Base-by-base conservation (phyloP, 2,113 vertebrate species). In the Lagenorhynchus albirostris region DNA sequence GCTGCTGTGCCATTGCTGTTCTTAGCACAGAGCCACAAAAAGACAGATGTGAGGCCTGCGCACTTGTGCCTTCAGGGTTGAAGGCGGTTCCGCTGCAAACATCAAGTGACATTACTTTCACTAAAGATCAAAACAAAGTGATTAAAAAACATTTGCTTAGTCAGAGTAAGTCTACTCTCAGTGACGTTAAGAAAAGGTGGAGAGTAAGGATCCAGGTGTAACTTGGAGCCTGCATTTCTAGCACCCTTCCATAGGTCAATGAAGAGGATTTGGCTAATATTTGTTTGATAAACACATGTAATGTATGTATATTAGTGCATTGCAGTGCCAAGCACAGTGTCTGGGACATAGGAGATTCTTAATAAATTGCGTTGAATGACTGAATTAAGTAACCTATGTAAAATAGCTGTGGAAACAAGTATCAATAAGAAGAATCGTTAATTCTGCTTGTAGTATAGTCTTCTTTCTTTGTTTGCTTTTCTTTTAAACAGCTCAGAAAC, bases 401-500 rank as follows among this genome's bases (percentile, higher is more conserved):
- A 84, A 94, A 74, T 58, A 86, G 70, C 50, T 77, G 41, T 67
- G 6, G 53, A 76, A 41, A 41, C 21, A 81, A 71, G 41, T 55
- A 79, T 63, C 67, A 86, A 74, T 2, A 80, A 92, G 92, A 83
- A 94, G 89, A 92, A 60, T 74, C 7, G 60, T 95, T 87, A 80
- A 63, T 84, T 85, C 31, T 76, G 8, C 6, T 84, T 94, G 18
- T 85, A 29, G 38, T 63, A 47, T 13, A 79, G 33, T 58, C 12
- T 25, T 94, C 82, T 73, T 55, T 41, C 7, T 73, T 95, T 65
- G 12, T 53, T 93, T 76, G 9, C 26, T 82, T 89, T 83, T 70
- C 26, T 94, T 96, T 94, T 81, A 65, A 94, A 95, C 47, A 36
- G 6, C 17, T 83, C 68, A 94, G 53, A 92, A 74, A 70, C 47